A percentile compares a stretch with the other conserved stretches of the same genome.
Evolutionary conservation across 2,888 invertebrate genomes (phyloP).

Genomic region (Andrena praecox): DNA sequence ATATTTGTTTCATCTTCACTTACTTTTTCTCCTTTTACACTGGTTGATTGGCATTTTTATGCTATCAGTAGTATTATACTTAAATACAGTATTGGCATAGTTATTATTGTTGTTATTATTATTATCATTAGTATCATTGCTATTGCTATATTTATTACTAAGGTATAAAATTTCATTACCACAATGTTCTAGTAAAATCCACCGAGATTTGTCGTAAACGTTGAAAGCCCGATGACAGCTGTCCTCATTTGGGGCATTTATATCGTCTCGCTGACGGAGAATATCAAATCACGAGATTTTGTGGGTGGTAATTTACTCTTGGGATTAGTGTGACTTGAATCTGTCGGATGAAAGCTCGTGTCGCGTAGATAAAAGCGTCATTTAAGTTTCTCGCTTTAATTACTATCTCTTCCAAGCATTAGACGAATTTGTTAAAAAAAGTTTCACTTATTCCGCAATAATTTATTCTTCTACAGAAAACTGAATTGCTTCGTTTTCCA

Average conservation of each 20-base stretch:
- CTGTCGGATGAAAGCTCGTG: neutral
- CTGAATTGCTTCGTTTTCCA: neutral
- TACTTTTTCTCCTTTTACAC: no score
- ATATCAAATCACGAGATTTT: constrained; percentile 9
- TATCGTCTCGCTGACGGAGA: neutral
- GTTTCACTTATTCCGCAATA: neutral
- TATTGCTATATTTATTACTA: neutral
- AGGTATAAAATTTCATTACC: neutral
- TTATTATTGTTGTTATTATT: neutral
- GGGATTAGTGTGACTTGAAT: neutral
- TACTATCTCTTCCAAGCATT: neutral
- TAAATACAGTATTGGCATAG: no score
- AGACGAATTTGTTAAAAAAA: neutral
- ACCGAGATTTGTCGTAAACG: neutral
- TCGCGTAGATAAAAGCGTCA: neutral
- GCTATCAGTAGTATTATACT: no score
- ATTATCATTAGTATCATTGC: neutral
- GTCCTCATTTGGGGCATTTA: constrained; percentile 2
- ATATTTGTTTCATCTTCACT: no score
- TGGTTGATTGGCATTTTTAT: no score
- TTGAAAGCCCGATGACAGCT: neutral
- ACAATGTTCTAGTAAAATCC: neutral
- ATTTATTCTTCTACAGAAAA: neutral
- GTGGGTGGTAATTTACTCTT: neutral
- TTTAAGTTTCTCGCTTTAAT: neutral